These are phyloP conservation scores for Melanaphis sacchari DNA, from an alignment of 1,140 invertebrate species.

Conservation along the genomic window DNA sequence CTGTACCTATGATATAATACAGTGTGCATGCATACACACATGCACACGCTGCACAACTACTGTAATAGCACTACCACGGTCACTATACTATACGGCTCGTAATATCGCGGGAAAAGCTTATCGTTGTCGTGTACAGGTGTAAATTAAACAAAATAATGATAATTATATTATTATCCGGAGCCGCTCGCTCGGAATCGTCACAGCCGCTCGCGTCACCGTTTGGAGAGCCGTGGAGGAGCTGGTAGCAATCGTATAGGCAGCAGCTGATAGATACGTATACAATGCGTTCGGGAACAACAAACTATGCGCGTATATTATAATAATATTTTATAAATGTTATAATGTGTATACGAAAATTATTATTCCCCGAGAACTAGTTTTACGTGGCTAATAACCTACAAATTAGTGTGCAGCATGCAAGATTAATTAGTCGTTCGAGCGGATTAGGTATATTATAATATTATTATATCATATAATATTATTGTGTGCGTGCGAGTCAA, in stretches of 20 bases:
- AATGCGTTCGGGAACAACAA: not conserved
- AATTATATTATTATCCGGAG: slow-evolving; percentile 14
- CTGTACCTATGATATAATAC: not conserved
- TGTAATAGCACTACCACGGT: not conserved
- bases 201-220: not conserved
- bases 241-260: not conserved
- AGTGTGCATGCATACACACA: not conserved
- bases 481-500: not conserved
- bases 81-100: not conserved
- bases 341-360: slow-evolving; percentile 25
- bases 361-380: slow-evolving; percentile 23
- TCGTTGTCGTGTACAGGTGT: slow-evolving; percentile 47
- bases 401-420: slow-evolving; percentile 40
- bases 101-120: slow-evolving; percentile 26
- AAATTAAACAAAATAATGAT: slow-evolving; percentile 51
- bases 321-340: not conserved
- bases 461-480: not conserved
- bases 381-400: slow-evolving; percentile 28
- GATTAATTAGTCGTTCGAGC: slow-evolving; percentile 5
- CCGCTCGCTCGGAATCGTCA: not conserved
- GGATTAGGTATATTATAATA: not conserved
- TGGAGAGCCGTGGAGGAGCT: not conserved
- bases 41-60: not conserved
- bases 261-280: no score
- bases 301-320: not conserved